phyloP scores from a whole-genome alignment of 2,113 vertebrate species.

The Cyanoderma ruficeps region DNA sequence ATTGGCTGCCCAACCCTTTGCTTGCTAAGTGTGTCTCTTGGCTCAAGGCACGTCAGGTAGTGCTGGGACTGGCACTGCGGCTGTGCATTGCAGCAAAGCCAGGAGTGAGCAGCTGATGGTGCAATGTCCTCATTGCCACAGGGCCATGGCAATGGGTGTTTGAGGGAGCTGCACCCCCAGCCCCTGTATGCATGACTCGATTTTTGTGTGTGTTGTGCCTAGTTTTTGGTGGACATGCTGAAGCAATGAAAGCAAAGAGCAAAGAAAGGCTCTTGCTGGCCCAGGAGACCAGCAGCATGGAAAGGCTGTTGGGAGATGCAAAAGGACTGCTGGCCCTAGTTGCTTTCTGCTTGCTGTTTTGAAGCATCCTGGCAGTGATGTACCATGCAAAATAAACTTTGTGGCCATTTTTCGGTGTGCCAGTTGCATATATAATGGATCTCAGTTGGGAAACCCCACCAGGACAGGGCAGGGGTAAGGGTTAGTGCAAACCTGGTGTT shows the following conservation, averaged over 20 bases:
- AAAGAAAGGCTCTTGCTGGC: not conserved
- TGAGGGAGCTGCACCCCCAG: not conserved
- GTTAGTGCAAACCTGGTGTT: not conserved
- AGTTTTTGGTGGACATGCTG: not conserved
- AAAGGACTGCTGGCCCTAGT: not conserved
- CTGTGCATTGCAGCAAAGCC: not conserved
- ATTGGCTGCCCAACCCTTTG: not conserved
- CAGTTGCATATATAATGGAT: not conserved
- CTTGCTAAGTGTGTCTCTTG: not conserved
- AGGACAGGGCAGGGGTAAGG: not conserved
- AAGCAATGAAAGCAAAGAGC: not conserved
- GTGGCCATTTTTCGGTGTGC: not conserved
- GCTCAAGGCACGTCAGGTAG: not conserved
- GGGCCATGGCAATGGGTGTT: accelerated
- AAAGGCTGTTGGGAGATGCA: not conserved
- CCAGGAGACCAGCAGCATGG: not conserved
- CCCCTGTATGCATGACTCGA: not conserved
- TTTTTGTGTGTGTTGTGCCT: not conserved
- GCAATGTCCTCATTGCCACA: not conserved
- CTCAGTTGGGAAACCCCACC: not conserved
- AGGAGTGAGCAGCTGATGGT: not conserved
- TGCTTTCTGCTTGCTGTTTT: not conserved
- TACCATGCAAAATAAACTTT: not conserved
- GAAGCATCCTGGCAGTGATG: not conserved
- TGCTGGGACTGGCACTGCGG: not conserved